Base-by-base conservation (phyloP, 2,888 invertebrate species). In the Drosophila mercatorum region DNA sequence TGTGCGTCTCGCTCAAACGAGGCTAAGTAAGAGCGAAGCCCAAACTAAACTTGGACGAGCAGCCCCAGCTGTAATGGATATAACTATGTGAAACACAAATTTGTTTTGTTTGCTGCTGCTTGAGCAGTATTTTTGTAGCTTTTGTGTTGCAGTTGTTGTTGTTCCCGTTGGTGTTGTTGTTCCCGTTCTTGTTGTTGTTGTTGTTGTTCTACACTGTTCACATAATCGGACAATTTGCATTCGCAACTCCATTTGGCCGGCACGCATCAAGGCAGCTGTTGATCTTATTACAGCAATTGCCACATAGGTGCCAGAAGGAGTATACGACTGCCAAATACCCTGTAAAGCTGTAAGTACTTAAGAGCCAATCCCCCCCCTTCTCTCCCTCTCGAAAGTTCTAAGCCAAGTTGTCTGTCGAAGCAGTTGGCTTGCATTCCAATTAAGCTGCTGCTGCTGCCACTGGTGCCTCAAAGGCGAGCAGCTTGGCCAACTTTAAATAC, bases 391-490 rank as follows among this genome's bases (percentile, higher is more conserved):
- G 56, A 55, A 75, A 71, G 67, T 68, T 75, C 12, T 44, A 43
- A 55, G 59, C 43, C 66, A 78, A 53, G 64, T 60, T 41, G 56
- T 56, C 47, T 44, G 41, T 43, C 17, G 49, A 43, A 60, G 11
- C 72, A 75, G 78, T 78, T 72, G 44, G 68, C 72, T 68, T 68
- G 76, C 78, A 76, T 78, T 79, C 79, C 79, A 78, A 78, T 79
- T 79, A 78, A 78, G 79, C 79, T 75, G 68, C 67, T 76, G 46
- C n/a, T 46, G 66, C 58, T 52, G 57, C 72, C 64, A 67, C 73
- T 51, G 69, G 40, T 58, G 63, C 62, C 58, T 61, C 69, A 69
- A 65, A 68, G 63, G 68, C 63, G 44, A 36, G 43, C 31, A 44
- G 64, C 73, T 71, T 51, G 70, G 55, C 44, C 57, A 31, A 52